Base-by-base conservation (phyloP, 2,113 vertebrate species). In the Romanogobio albipinnatus region DNA sequence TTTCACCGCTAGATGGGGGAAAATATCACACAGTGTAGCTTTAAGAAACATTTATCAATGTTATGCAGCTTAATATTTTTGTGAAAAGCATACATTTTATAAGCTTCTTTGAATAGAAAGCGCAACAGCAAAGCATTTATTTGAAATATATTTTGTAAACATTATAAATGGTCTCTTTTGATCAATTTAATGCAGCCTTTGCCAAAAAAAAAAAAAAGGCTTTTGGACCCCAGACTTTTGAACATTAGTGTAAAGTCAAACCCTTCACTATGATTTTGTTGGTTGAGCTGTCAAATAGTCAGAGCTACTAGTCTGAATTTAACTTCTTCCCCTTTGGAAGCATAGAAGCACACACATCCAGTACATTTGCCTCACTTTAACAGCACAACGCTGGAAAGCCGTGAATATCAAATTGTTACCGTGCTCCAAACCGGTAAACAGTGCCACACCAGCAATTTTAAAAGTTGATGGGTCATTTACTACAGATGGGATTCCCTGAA, bases 361-460 rank as follows among this genome's bases (percentile, higher is more conserved):
- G 7, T 39, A 33, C 15, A 66, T 33, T 3, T 15, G 26, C 29
- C 1, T 68, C 8, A 0, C 64, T 68, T 39, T 39, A 9, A 36
- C 29, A 19, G 29, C 0, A 1, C 7, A 26, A 2, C 13, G 13
- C 33, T 19, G 36, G 10, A 70, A 70, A 39, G 9, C 33, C 26
- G 5, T 3, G 17, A 76, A 33, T 1, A 5, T 49, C 26, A 76
- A 76, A 53, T 53, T 26, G 24, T 29, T 29, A 36, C 17, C 2
- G 1, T 79, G 36, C 39, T 45, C n/a, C 56, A 62, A 62, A 45
- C 36, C 22, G 15, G 71, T 47, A 74, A 81, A 75, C 88, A 86
- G 86, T 62, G 86, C 56, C 33, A 36, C 58, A 29, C 62, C 58
- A 79, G 76, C 76, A 15, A 56, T 78, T 78, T 78, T 43, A 61